Evolutionary conservation across 1,140 invertebrate species (phyloP).

Genomic region (Homalodisca vitripennis): DNA sequence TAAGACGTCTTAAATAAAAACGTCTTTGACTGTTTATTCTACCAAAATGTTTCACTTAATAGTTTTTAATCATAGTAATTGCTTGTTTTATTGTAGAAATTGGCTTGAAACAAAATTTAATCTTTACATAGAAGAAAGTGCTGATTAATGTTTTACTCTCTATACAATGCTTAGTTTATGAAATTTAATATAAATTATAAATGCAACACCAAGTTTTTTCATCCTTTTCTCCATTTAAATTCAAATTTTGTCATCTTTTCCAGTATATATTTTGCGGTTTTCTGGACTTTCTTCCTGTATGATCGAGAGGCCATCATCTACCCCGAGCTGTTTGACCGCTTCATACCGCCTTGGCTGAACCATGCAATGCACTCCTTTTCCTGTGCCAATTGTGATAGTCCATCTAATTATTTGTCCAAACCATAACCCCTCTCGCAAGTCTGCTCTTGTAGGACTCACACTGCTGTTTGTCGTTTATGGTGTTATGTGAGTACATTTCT

Average conservation of each 20-base stretch:
- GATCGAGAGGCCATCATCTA: constrained; percentile 69
- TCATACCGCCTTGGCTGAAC: constrained; percentile 67
- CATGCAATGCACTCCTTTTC: constrained; percentile 58
- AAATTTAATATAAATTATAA: no score
- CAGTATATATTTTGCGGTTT: constrained; percentile 65
- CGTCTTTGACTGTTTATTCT: no score
- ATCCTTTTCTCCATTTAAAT: no score
- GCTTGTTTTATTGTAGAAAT: no score
- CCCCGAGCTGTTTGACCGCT: constrained; percentile 57
- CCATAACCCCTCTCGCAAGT: not conserved
- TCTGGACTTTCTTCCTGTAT: constrained; percentile 65
- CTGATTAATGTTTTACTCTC: no score
- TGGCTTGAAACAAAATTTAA: no score
- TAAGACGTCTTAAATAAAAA: no score
- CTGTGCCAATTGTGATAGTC: not conserved
- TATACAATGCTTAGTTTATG: no score
- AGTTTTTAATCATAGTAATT: no score
- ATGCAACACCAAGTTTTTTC: no score
- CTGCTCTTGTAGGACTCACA: not conserved
- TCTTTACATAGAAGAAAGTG: no score
- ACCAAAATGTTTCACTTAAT: no score
- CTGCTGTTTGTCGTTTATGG: constrained; percentile 14
- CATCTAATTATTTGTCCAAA: not conserved
- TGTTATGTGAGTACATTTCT: not conserved
- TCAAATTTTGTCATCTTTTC: not conserved